Base-by-base conservation (phyloP, 2,797 vertebrate species). In the Rhinella marina region DNA sequence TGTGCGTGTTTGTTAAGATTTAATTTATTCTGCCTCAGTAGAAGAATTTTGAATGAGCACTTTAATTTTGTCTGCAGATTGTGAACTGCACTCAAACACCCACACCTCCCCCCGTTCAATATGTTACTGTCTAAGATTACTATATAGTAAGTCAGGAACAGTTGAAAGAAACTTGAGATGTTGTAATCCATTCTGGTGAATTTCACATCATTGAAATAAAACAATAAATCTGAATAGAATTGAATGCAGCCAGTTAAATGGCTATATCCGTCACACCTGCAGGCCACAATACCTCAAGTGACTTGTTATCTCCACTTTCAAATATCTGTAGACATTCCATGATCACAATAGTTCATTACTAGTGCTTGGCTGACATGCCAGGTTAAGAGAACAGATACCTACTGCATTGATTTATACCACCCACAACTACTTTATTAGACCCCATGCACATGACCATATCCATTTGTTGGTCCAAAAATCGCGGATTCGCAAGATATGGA, bases 31-130 rank as follows among this genome's bases (percentile, higher is more conserved):
- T 86, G 68, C 73, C 21, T 64, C 32, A 54, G 27, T 68, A 27
- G 52, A 66, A 62, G 57, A 85, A 88, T 81, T 64, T 85, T 76
- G 70, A 88, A 85, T 81, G 68, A 85, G 21, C 64, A 13, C 73
- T 86, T 77, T 75, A 88, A 78, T 84, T 87, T 84, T 84, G 50
- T 88, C 27, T 82, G 81, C 81, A 84, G 83, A 73, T 85, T 82
- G 77, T 68, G 70, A 82, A 59, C 52, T 50, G 48, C 68, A 25
- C 64, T 88, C 32, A 61, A 81, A 86, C 75, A 27, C 78, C 50
- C 70, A 85, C 76, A 72, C 52, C 62, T 88, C 32, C 68, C 64
- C 32, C 50, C 25, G 17, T 82, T 80, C 84, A 85, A 68, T 85
- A 81, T 88, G 75, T 48, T 73, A 68, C 77, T 73, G 41, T 85